Conservation (phyloP, 2,113 vertebrate genomes). For the Pycnonotus jocosus region DNA sequence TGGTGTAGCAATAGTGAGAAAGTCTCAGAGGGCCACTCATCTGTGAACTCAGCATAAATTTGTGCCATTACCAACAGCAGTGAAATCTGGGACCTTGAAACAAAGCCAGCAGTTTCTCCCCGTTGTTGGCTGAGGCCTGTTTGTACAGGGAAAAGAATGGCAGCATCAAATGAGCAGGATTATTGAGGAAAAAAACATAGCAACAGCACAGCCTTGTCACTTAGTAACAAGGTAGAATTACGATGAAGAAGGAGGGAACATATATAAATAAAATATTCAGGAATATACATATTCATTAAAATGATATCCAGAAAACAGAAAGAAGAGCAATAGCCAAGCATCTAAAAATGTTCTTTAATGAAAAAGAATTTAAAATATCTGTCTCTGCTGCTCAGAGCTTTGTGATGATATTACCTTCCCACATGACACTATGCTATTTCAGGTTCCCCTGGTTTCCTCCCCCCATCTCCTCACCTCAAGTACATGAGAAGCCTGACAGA, state of each 20-base stretch:
- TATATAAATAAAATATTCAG: conserved; percentile 34
- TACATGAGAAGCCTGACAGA: conserved; percentile 48
- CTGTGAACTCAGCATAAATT: neutral
- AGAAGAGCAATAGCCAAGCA: neutral
- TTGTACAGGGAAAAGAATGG: neutral
- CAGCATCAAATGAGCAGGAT: neutral
- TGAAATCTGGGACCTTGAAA: neutral
- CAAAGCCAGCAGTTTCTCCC: neutral
- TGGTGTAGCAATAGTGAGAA: neutral
- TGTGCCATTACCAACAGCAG: neutral
- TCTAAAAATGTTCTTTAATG: neutral
- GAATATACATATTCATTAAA: conserved; percentile 41
- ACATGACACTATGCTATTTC: conserved; percentile 27
- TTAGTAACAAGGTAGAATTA: conserved; percentile 33
- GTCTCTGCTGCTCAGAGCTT: neutral
- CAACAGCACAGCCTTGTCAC: conserved; percentile 17
- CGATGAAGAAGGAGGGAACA: neutral
- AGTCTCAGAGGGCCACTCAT: neutral
- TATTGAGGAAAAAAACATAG: neutral
- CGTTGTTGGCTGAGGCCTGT: neutral
- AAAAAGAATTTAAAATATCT: conserved; percentile 40
- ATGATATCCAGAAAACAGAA: neutral
- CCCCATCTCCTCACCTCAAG: neutral
- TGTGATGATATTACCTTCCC: conserved; percentile 30
- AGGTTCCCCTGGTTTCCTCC: conserved; percentile 1